Evolutionary conservation across 2,888 invertebrate species (phyloP), one percentile per base, ranked within the genome.

Genomic region (Microchrysa polita): DNA sequence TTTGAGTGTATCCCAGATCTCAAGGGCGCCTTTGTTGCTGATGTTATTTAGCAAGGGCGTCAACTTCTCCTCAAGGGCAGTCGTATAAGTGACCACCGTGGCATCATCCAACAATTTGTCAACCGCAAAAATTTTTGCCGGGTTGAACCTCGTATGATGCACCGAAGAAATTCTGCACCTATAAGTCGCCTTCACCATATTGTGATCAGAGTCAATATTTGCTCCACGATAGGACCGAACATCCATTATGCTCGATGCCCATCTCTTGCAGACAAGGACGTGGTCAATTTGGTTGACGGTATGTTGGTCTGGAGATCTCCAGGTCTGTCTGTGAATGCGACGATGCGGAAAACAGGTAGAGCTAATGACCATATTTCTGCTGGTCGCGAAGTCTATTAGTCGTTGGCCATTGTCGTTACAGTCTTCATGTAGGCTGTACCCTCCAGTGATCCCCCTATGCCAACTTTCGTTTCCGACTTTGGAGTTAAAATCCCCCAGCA

Each of bases 281-380:
- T 61, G 61, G 34, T 5, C 22, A 34, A 61, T 61, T 34, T 61
- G 61, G 61, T 61, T 27, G 61, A 61, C 14, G 40, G n/a, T n/a
- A n/a, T n/a, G n/a, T n/a, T n/a, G n/a, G 61, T 61, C 61, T 2
- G 27, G 61, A n/a, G 61, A 61, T n/a, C 5, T 61, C 61, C 27
- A 61, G n/a, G 27, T 61, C 23, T 34, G 61, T 12, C 27, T 61
- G 61, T 61, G 61, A 16, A 61, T 23, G 61, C 20, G 16, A 2
- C 40, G 27, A 23, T 61, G 61, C 23, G n/a, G 40, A 27, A 27
- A 61, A 14, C n/a, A 61, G 1, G 61, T 61, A 14, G 61, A 27
- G 27, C 27, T 40, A 12, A 61, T n/a, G n/a, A 61, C 27, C 5
- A 61, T 2, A 20, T n/a, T 61, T 23, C 20, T 27, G 14, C n/a